Evolutionary conservation across 2,888 invertebrate species (phyloP), one percentile per base, ranked within the genome.

Genomic region (Idaea dimidiata): DNA sequence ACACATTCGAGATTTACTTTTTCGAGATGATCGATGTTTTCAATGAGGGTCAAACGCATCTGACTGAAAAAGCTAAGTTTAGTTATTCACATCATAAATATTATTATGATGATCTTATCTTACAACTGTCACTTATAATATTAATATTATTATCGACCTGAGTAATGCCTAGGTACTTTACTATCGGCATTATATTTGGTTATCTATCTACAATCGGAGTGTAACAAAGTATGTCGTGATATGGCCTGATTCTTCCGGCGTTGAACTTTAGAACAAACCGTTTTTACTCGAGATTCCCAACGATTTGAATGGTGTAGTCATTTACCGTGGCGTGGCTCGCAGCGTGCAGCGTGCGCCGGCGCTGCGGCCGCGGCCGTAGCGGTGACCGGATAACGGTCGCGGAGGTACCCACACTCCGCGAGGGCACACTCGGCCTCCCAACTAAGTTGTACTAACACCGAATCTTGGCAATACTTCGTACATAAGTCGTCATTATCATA

Each of bases 301-400:
- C 43, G 76, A 80, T 80, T 82, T 79, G 76, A 81, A 80, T 79
- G 75, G 75, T 79, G 79, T 73, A 17, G 16, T 17, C 73, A 76
- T 82, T 84, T 82, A 81, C 80, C 75, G 73, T 73, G 76, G 76
- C 72, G 75, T 69, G 71, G 77, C 75, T 66, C 54, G 16, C 18
- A 14, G 67, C 60, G 72, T 62, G 64, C 62, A 64, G 67, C 66
- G 68, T 65, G 65, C 61, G 63, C 66, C 67, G 66, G 67, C 71
- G 65, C 72, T 73, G 75, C 76, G 78, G 69, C 73, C 80, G 74
- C 76, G 78, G 69, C 73, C 80, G 74, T 86, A 88, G 89, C 89
- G 88, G 88, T 87, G 88, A 88, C 88, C 84, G 87, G 78, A 81
- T 90, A 90, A 90, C 91, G 90, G 91, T 89, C 82, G 66, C 72